Percentiles rank a stretch among this genome's conserved stretches.
Conservation (phyloP, 2,797 vertebrate genomes). For the Anniella stebbinsi region DNA sequence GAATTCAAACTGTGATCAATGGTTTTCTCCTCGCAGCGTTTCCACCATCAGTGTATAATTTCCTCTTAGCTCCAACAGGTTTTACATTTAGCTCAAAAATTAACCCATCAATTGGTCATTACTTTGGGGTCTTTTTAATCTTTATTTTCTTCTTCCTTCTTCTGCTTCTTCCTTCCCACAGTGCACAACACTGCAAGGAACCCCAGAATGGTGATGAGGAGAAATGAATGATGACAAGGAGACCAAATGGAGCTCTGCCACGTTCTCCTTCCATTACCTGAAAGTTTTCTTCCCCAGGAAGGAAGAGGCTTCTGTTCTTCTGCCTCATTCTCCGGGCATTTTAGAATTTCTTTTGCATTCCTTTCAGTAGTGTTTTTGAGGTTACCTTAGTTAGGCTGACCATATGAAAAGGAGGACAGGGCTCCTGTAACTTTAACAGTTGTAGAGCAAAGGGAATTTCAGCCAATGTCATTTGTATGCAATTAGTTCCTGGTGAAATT, state of each 20-base stretch:
- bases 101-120: slow-evolving; percentile 35
- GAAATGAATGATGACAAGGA: slow-evolving; percentile 1
- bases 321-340: no score
- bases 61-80: neutral
- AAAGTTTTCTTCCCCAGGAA: no score
- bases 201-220: neutral
- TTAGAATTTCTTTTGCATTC: no score
- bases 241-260: neutral
- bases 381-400: no score
- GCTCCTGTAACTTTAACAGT: no score
- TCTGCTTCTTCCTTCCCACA: slow-evolving; percentile 1
- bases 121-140: neutral
- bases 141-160: neutral
- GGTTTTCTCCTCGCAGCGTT: slow-evolving; percentile 32
- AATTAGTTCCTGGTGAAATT: no score
- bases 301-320: no score
- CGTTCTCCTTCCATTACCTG: no score
- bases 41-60: slow-evolving; percentile 29
- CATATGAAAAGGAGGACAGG: no score
- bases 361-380: no score
- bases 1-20: slow-evolving; percentile 27
- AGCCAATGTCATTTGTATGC: no score
- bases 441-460: no score
- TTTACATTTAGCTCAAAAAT: slow-evolving; percentile 53
- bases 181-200: neutral